Evolutionary conservation across 2,888 invertebrate species (phyloP).

Genomic region (Deilephila elpenor): DNA sequence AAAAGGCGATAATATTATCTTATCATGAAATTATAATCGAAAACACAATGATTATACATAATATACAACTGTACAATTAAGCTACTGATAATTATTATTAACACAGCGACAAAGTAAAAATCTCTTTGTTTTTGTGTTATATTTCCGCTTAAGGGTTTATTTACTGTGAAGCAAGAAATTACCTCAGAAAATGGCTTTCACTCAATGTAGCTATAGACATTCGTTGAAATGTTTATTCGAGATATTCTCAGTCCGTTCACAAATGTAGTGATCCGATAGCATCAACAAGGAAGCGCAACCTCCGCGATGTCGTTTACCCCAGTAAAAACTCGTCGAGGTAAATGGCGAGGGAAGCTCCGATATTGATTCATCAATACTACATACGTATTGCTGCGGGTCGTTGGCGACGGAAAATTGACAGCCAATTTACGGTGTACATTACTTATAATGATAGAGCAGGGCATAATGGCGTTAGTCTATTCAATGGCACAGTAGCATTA

Average conservation of each 20-base stretch:
- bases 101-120: neutral
- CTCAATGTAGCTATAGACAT: neutral
- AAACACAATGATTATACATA: too few species aligned
- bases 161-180: neutral
- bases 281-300: slow-evolving; percentile 15
- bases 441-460: slow-evolving; percentile 6
- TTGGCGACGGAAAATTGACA: slow-evolving; percentile 2
- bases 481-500: neutral
- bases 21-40: too few species aligned
- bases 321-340: slow-evolving; percentile 11
- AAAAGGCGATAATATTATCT: neutral
- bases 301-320: slow-evolving; percentile 15
- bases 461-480: slow-evolving; percentile 1
- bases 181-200: neutral
- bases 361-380: slow-evolving; percentile 18
- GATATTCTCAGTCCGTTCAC: neutral
- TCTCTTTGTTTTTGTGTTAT: neutral
- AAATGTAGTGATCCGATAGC: neutral
- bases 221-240: slow-evolving; percentile 3
- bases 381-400: neutral
- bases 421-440: slow-evolving; percentile 7
- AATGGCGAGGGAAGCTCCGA: slow-evolving; percentile 11
- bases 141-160: neutral
- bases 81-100: neutral
- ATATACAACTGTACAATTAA: neutral